Evolutionary conservation across 2,113 vertebrate genomes (phyloP).

Genomic region (Panthera uncia): DNA sequence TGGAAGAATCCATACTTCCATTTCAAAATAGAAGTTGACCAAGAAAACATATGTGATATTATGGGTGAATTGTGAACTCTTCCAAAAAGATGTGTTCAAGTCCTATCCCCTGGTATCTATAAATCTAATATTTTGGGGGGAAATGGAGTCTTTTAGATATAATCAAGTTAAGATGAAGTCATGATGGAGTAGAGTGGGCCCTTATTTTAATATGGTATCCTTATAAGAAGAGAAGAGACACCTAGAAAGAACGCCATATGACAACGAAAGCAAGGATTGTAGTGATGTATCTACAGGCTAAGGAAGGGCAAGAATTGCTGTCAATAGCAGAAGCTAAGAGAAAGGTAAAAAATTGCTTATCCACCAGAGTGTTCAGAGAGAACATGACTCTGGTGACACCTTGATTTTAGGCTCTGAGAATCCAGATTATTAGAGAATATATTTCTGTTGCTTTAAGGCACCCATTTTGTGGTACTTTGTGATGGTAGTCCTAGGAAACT

Average conservation of each 20-base stretch:
- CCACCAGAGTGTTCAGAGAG: background rate
- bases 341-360: background rate
- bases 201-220: background rate
- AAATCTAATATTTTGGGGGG: background rate
- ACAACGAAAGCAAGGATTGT: background rate
- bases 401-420: background rate
- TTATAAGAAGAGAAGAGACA: background rate
- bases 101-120: background rate
- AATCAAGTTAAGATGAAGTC: background rate
- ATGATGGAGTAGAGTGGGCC: background rate
- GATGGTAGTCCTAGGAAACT: background rate
- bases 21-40: background rate
- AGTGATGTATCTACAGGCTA: background rate
- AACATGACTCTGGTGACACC: background rate
- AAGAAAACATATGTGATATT: background rate
- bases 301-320: background rate
- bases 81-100: background rate
- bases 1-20: background rate
- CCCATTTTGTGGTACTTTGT: background rate
- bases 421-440: background rate
- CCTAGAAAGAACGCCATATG: background rate
- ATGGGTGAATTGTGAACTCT: background rate
- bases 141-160: background rate
- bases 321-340: background rate
- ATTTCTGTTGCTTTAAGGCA: background rate